A percentile compares a stretch with the other conserved stretches of the same genome.
These are phyloP conservation scores for Oxyruncus cristatus DNA, from an alignment of 2,113 vertebrate species.

Conservation along the genomic window DNA sequence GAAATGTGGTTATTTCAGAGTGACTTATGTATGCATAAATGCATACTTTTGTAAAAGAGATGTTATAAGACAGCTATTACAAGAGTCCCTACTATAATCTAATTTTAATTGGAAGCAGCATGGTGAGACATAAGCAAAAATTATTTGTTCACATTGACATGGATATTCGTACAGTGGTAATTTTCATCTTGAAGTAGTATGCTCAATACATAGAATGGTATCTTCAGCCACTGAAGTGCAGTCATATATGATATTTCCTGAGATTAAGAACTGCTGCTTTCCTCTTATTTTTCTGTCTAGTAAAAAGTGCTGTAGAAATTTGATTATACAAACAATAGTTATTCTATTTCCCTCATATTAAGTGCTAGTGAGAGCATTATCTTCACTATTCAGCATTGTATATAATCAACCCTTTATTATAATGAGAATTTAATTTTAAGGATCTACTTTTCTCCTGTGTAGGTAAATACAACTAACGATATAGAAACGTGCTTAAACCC, in stretches of 20 bases:
- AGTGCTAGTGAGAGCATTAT: background rate
- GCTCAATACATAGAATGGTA: background rate
- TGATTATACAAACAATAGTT: background rate
- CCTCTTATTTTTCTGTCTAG: background rate
- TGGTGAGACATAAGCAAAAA: background rate
- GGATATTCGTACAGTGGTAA: background rate
- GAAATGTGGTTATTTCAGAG: background rate
- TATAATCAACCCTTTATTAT: background rate
- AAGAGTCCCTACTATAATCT: background rate
- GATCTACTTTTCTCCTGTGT: background rate
- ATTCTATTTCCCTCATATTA: background rate
- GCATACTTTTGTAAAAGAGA: background rate
- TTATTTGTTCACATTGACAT: background rate
- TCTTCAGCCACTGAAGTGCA: background rate
- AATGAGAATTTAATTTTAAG: background rate
- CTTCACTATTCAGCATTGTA: background rate
- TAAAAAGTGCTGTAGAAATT: background rate
- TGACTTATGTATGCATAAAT: background rate
- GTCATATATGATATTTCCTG: background rate
- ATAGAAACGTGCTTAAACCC: background rate
- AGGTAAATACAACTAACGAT: background rate
- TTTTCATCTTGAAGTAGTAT: background rate
- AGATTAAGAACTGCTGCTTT: background rate
- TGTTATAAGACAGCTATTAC: background rate
- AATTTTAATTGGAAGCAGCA: background rate